These are phyloP conservation scores for Periophthalmus magnuspinnatus DNA, from an alignment of 2,797 vertebrate species.

Conservation along the genomic window DNA sequence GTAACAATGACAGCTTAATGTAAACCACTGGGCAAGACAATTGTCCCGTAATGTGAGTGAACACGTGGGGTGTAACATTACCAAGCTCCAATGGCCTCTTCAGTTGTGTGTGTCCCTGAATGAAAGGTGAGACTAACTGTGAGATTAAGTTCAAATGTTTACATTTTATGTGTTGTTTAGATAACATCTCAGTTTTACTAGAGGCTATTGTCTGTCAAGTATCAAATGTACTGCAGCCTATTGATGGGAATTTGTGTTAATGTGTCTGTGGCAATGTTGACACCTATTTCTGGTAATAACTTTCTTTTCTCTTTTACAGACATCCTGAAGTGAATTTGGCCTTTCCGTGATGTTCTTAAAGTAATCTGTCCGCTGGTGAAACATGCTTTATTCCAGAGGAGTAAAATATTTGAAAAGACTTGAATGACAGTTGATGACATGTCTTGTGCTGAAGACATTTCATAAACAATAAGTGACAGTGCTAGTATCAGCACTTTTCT, in stretches of 20 bases:
- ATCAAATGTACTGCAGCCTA: not conserved
- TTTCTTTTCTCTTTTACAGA: constrained; percentile 32
- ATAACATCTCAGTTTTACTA: constrained; percentile 4
- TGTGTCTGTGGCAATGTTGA: not conserved
- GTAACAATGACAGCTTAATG: not conserved
- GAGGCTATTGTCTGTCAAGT: not conserved
- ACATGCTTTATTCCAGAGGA: constrained; percentile 38
- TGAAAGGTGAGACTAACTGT: constrained; percentile 5
- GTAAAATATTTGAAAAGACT: constrained; percentile 25
- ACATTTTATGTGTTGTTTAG: not conserved
- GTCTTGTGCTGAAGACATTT: constrained; percentile 27
- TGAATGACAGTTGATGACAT: constrained; percentile 21
- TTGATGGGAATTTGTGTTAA: not conserved
- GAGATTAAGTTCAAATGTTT: not conserved
- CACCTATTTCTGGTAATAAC: not conserved
- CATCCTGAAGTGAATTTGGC: constrained; percentile 28
- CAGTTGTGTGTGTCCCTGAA: not conserved
- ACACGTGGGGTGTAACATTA: not conserved
- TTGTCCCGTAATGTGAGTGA: constrained; percentile 10
- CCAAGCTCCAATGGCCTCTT: constrained; percentile 10
- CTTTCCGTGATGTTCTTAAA: constrained; percentile 23
- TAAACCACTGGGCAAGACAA: not conserved
- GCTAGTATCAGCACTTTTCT: constrained; percentile 17
- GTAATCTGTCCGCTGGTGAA: constrained; percentile 1
- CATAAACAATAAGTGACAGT: constrained; percentile 20